phyloP scores from a whole-genome alignment of 2,888 invertebrate species.

The Brachypterus glaber region DNA sequence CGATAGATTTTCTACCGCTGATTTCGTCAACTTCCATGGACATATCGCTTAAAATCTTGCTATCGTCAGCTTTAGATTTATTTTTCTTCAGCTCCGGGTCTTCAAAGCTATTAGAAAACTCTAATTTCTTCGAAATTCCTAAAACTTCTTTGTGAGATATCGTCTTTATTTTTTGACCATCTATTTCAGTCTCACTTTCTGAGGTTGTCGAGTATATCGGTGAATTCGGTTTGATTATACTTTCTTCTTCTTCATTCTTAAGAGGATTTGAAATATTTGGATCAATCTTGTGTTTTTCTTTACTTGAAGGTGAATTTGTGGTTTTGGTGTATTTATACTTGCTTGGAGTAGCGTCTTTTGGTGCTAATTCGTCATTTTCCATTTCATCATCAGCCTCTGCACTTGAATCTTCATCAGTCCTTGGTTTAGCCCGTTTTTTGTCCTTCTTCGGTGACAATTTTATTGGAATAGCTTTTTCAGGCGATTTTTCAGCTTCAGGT shows the following conservation, averaged over 20 bases:
- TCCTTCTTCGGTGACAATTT: constrained; percentile 27
- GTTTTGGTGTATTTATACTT: constrained; percentile 36
- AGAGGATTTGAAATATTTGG: constrained; percentile 23
- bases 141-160: constrained; percentile 38
- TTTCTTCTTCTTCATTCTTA: constrained; percentile 11
- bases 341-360: constrained; percentile 39
- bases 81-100: constrained; percentile 13
- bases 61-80: constrained; percentile 13
- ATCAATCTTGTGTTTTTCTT: constrained; percentile 41
- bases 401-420: constrained; percentile 52
- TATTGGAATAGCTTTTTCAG: constrained; percentile 14
- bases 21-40: constrained; percentile 12
- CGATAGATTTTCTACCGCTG: constrained; percentile 27
- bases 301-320: constrained; percentile 35
- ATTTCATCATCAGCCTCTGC: constrained; percentile 60
- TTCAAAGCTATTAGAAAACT: constrained; percentile 8
- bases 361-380: constrained; percentile 52
- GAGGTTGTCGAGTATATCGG: constrained; percentile 35
- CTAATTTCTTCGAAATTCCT: constrained; percentile 24
- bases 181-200: constrained; percentile 41
- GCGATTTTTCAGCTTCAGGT: constrained; percentile 2
- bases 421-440: constrained; percentile 37
- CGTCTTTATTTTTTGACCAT: constrained; percentile 41
- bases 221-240: constrained; percentile 21
- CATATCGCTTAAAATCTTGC: constrained; percentile 5